Base-by-base conservation (phyloP, 2,888 invertebrate genomes). In the Scaptomyza flava region DNA sequence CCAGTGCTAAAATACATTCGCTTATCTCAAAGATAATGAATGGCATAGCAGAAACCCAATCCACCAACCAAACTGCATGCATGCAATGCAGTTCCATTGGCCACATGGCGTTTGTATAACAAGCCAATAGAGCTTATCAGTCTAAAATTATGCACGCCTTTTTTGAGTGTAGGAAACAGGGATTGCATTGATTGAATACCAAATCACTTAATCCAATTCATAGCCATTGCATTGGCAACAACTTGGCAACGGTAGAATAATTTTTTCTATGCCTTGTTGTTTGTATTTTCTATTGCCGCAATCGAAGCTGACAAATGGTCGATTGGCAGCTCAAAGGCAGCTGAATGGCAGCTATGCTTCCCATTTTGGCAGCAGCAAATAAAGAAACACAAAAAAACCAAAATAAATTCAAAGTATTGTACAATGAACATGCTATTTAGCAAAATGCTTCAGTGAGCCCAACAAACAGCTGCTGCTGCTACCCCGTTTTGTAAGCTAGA, bases 161-260 rank as follows among this genome's bases (percentile, higher is more conserved):
- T 63, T 64, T 42, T 14, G 41, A 31, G 20, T 9, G 12, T 23
- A 20, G 1, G 6, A 4, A 6, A 6, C 3, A 6, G 43, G 14
- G 8, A 60, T 23, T 23, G 64, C 61, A 70, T 78, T 84, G 87
- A 82, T 84, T 72, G 81, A 84, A 87, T 70, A 71, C 72, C 87
- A 87, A 84, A 76, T 81, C 76, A 87, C 82, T 82, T 87, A 82
- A 84, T 81, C 87, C 84, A 82, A 83, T 80, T 83, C 78, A 61
- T 75, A 72, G 68, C 57, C 68, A 23, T 23, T 23, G 23, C 1
- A 67, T 74, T 85, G 80, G 73, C 86, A 73, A 82, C 57, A 86
- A 77, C 77, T 81, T 82, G 81, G 87, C 83, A 83, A 46, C 51
- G 54, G 52, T 43, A 43, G 43, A 33, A 61, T 53, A 41, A 43